These are phyloP conservation scores for Cataglyphis albicans DNA, from an alignment of 2,888 invertebrate genomes.

Conservation along the genomic window DNA sequence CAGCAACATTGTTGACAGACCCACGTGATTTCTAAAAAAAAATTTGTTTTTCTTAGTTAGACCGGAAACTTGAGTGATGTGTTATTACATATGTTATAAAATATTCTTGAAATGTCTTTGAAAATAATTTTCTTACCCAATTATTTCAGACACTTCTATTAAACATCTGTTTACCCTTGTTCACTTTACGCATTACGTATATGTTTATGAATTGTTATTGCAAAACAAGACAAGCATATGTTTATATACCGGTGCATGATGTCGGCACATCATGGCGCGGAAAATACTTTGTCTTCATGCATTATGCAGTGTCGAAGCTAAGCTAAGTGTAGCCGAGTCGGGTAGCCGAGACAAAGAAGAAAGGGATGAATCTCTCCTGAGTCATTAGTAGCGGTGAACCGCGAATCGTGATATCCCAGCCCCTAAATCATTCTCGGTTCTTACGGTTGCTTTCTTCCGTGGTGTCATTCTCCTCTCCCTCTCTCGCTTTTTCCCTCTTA, in stretches of 20 bases:
- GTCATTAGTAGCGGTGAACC: slow-evolving; percentile 36
- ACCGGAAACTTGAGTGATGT: too few species aligned
- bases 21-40: too few species aligned
- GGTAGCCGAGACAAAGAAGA: background rate
- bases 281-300: slow-evolving; percentile 43
- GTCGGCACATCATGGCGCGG: background rate
- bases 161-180: background rate
- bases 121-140: background rate
- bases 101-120: background rate
- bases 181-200: background rate
- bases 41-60: too few species aligned
- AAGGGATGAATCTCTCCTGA: slow-evolving; percentile 11
- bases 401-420: slow-evolving; percentile 11
- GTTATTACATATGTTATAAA: background rate
- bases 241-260: background rate
- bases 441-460: slow-evolving; percentile 29
- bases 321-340: slow-evolving; percentile 3
- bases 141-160: background rate
- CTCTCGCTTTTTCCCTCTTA: background rate
- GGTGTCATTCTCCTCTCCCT: background rate
- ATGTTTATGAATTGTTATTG: slow-evolving; percentile 10
- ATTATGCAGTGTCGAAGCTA: slow-evolving; percentile 45
- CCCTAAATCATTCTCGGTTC: slow-evolving; percentile 26
- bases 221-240: background rate
- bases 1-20: too few species aligned